Evolutionary conservation across 2,797 vertebrate species (phyloP), one percentile per base, ranked within the genome.

Genomic region (Siniperca undulata): DNA sequence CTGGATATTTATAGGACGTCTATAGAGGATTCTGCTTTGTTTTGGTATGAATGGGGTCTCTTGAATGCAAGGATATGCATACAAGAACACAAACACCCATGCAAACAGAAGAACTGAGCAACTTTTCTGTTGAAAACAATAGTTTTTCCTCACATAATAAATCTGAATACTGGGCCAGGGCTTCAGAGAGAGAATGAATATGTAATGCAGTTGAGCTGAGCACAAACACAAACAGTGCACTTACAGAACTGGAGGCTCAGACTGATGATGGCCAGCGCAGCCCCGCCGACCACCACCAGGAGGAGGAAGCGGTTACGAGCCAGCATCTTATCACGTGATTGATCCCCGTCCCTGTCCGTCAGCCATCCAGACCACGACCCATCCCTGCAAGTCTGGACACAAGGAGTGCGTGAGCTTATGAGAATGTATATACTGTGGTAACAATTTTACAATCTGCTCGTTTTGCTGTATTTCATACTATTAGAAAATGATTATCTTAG

Each of bases 241-340:
- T 95, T 86, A 95, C 95, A 92, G 88, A 95, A 95, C 86, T 95
- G 95, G 30, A 94, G 84, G 78, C 93, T 94, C 69, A 95, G 87
- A 34, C 95, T 95, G 88, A 95, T 75, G 76, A 95, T 80, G 81
- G 94, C 94, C 86, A 95, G 85, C 38, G 68, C 88, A 0, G 90
- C 94, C 77, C 88, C 94, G 8, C 93, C 91, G 82, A 87, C 88
- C 88, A 91, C 82, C 87, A 95, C 84, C 80, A 95, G 89, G 60
- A 95, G 84, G 77, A 95, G 81, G 90, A 95, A 95, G 87, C 92
- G 93, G 89, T 95, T 94, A 55, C 90, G 94, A 91, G 92, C 93
- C 81, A 95, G 85, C 95, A 95, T 95, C 87, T 85, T 94, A 22
- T 91, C 87, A 87, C 7, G 69, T 76, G 77, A 86, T 87, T 65